Evolutionary conservation across 2,797 vertebrate genomes (phyloP).

Genomic region (Graptemys geographica): DNA sequence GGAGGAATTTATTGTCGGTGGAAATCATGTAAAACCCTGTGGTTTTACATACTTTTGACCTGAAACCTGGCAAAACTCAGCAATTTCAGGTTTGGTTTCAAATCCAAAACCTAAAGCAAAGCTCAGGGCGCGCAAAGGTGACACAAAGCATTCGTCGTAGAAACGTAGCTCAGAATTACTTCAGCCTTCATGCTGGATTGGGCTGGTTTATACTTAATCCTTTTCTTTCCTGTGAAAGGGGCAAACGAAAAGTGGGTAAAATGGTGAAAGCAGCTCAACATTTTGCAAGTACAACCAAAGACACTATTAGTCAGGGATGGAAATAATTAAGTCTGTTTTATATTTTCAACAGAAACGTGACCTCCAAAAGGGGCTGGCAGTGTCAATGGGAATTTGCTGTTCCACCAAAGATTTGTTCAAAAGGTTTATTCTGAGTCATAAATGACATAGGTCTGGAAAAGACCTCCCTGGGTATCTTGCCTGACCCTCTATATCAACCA

Average conservation of each 20-base stretch:
- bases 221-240: not conserved
- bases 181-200: not conserved
- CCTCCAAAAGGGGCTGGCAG: constrained; percentile 30
- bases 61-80: constrained; percentile 46
- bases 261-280: not conserved
- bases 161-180: not conserved
- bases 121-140: not conserved
- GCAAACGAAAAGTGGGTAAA: not conserved
- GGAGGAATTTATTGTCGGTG: constrained; percentile 6
- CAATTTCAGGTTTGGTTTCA: constrained; percentile 14
- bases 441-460: not conserved
- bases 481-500: not conserved
- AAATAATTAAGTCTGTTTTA: constrained; percentile 62
- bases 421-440: constrained; percentile 24
- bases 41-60: constrained; percentile 44
- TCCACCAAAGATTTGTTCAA: constrained; percentile 22
- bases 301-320: constrained; percentile 51
- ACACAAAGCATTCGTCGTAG: too few species aligned
- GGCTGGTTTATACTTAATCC: not conserved
- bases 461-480: not conserved
- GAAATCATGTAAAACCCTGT: constrained; percentile 42
- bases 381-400: constrained; percentile 38
- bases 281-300: not conserved
- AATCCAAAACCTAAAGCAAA: constrained; percentile 44
- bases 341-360: constrained; percentile 50